phyloP scores from a whole-genome alignment of 2,113 vertebrate species.

The Probosciger aterrimus region DNA sequence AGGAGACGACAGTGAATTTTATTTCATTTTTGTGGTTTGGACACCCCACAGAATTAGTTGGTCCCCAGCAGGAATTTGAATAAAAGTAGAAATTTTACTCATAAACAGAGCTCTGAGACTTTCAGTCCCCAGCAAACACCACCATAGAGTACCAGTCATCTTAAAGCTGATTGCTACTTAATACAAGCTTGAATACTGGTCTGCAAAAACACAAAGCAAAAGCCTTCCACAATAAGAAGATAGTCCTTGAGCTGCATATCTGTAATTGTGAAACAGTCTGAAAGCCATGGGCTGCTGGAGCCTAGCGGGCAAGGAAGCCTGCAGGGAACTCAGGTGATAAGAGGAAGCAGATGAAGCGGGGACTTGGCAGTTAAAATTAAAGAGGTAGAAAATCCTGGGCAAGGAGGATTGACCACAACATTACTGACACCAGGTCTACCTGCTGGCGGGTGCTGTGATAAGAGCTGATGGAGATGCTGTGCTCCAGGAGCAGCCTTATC shows the following conservation, averaged over 20 bases:
- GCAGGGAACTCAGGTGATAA: background rate
- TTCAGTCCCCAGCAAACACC: background rate
- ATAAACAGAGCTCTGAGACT: background rate
- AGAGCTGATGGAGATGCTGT: background rate
- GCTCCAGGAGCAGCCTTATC: conserved; percentile 27
- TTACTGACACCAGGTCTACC: accelerated
- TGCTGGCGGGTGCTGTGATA: background rate
- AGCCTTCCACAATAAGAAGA: background rate
- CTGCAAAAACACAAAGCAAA: background rate
- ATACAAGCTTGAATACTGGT: background rate
- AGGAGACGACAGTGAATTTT: background rate
- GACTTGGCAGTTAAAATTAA: conserved; percentile 5
- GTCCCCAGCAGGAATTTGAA: background rate
- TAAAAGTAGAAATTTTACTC: background rate
- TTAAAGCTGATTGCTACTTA: background rate
- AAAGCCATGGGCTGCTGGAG: background rate
- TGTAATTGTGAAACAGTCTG: background rate
- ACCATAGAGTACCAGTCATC: background rate
- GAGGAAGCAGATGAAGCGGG: background rate
- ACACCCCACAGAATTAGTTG: background rate
- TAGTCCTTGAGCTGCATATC: conserved; percentile 1
- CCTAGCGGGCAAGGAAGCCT: background rate
- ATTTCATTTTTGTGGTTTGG: background rate
- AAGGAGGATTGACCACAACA: background rate
- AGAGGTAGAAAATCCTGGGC: background rate